Evolutionary conservation across 2,888 invertebrate genomes (phyloP).

Genomic region (Hoplodrina ambigua): DNA sequence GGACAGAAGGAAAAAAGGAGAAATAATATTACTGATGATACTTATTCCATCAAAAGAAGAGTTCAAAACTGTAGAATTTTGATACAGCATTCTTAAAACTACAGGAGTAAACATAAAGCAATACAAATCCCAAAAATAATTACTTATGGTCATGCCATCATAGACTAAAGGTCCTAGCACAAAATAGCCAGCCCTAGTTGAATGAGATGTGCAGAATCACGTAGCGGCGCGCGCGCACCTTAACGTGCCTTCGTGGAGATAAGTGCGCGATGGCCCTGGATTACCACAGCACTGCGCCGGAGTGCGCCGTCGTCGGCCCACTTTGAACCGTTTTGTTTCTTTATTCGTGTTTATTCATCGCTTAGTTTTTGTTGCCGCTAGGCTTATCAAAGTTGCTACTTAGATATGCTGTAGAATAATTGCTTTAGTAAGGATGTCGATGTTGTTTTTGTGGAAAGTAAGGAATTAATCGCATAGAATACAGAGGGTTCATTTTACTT

Average conservation of each 20-base stretch:
- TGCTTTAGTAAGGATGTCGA: conserved; percentile 29
- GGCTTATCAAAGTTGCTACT: conserved; percentile 52
- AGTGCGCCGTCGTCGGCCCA: conserved; percentile 44
- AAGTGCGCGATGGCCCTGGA: conserved; percentile 69
- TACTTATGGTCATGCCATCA: neutral
- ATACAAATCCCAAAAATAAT: neutral
- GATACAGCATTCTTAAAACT: neutral
- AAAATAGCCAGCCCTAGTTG: conserved; percentile 55
- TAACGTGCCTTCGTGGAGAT: conserved; percentile 61
- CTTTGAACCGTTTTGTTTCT: conserved; percentile 57
- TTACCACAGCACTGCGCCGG: conserved; percentile 50
- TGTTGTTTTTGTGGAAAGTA: neutral
- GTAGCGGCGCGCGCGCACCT: conserved; percentile 64
- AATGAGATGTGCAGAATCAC: conserved; percentile 66
- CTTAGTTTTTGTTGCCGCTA: conserved; percentile 51
- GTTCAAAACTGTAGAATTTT: no score
- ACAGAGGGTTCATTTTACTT: neutral
- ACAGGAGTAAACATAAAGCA: neutral
- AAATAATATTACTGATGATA: neutral
- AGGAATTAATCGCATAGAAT: conserved; percentile 16
- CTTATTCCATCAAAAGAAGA: neutral
- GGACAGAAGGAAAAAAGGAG: neutral
- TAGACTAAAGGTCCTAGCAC: neutral
- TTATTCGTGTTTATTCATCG: conserved; percentile 61
- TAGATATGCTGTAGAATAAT: conserved; percentile 50